Evolutionary conservation across 2,888 invertebrate species (phyloP).

Genomic region (Neuroscelio doddi): DNA sequence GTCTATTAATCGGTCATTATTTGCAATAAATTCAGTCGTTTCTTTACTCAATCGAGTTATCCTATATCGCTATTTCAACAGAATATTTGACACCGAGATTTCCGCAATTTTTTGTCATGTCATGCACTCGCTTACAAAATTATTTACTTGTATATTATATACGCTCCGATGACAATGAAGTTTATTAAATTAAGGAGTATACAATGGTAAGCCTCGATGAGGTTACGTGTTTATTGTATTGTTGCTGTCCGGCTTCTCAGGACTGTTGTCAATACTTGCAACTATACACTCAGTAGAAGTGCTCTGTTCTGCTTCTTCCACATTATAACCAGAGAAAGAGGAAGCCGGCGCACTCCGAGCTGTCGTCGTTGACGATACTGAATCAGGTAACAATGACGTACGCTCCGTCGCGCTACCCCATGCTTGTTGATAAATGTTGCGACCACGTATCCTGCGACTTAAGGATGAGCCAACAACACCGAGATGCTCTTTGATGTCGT

Average conservation of each 20-base stretch:
- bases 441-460: slow-evolving; percentile 84
- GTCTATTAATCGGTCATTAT: too few species aligned
- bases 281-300: slow-evolving; percentile 47
- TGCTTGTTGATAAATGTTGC: slow-evolving; percentile 82
- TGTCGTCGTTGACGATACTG: slow-evolving; percentile 39
- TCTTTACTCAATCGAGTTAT: too few species aligned
- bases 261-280: slow-evolving; percentile 48
- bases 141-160: too few species aligned
- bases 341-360: slow-evolving; percentile 51
- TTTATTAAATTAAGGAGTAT: too few species aligned
- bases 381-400: slow-evolving; percentile 64
- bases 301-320: slow-evolving; percentile 51
- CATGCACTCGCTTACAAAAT: too few species aligned
- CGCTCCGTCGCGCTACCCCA: slow-evolving; percentile 74
- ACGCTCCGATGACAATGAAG: too few species aligned
- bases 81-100: background rate
- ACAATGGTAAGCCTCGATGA: background rate
- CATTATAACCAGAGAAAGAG: slow-evolving; percentile 51
- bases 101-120: too few species aligned
- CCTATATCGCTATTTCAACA: background rate
- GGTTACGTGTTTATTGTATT: too few species aligned
- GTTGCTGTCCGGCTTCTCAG: slow-evolving; percentile 35
- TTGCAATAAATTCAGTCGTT: too few species aligned
- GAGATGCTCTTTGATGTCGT: slow-evolving; percentile 93
- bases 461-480: slow-evolving; percentile 91